Percentiles rank a stretch among this genome's conserved stretches.
These are phyloP conservation scores for Noctilio leporinus DNA, from an alignment of 2,113 vertebrate species.

Conservation along the genomic window DNA sequence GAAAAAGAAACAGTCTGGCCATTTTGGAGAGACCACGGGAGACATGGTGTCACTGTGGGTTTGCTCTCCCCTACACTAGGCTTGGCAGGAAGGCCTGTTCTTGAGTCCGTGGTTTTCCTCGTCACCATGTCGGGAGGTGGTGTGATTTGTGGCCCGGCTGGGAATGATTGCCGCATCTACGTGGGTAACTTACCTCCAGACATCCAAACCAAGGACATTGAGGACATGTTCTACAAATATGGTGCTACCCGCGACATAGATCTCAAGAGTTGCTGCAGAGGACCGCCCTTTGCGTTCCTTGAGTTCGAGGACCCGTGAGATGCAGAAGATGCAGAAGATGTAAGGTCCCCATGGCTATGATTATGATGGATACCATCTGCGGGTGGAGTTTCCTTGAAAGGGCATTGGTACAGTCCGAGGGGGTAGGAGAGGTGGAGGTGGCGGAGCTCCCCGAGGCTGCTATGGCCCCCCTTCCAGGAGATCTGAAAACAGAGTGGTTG, in stretches of 20 bases:
- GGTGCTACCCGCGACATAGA: constrained; percentile 97
- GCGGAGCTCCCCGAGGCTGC: constrained; percentile 91
- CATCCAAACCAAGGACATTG: constrained; percentile 98
- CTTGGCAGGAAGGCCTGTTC: constrained; percentile 56
- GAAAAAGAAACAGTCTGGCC: too few relatives aligned
- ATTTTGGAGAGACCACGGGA: constrained; percentile 80
- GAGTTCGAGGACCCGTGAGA: constrained; percentile 98
- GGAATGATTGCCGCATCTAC: constrained; percentile 97
- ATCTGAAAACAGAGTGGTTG: constrained; percentile 97
- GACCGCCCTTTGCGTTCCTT: constrained; percentile 96
- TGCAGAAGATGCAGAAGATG: constrained; percentile 97
- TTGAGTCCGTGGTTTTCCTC: constrained; percentile 65
- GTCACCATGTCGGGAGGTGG: constrained; percentile 90
- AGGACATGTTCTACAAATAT: constrained; percentile 99
- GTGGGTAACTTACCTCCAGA: constrained; percentile 97
- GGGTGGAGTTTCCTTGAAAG: constrained; percentile 97
- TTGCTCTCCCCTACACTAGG: constrained; percentile 64
- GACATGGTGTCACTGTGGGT: constrained; percentile 61
- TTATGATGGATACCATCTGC: constrained; percentile 96
- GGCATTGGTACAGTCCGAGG: constrained; percentile 92
- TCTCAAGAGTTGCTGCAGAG: constrained; percentile 94
- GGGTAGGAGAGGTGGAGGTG: constrained; percentile 85
- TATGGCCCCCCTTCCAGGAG: constrained; percentile 96
- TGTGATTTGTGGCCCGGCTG: constrained; percentile 97
- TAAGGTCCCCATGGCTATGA: constrained; percentile 98